phyloP scores from a whole-genome alignment of 2,113 vertebrate species.

The Orientallactaga bullata region DNA sequence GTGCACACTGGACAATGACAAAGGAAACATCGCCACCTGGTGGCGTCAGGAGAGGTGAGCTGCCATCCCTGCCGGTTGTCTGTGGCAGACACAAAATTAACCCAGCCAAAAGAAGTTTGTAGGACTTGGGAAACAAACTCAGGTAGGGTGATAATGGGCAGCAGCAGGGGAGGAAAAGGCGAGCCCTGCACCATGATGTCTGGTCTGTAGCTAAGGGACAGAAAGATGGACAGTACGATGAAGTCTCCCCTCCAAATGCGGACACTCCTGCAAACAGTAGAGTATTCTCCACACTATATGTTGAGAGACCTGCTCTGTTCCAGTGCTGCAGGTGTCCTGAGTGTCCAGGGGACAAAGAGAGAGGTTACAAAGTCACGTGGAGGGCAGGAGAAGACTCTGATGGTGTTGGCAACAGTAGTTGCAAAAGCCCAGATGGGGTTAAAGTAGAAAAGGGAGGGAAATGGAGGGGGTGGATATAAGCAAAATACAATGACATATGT shows the following conservation, averaged over 20 bases:
- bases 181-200: not conserved
- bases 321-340: not conserved
- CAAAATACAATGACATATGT: no score
- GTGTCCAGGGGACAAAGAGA: not conserved
- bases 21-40: slow-evolving; percentile 88
- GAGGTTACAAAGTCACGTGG: not conserved
- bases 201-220: not conserved
- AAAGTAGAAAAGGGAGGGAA: not conserved
- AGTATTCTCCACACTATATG: not conserved
- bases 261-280: not conserved
- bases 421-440: not conserved
- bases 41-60: slow-evolving; percentile 59
- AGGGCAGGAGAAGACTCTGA: not conserved
- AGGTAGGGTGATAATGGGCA: not conserved
- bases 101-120: not conserved
- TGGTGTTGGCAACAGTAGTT: not conserved
- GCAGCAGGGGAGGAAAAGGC: not conserved
- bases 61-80: not conserved
- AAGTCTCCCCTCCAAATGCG: not conserved
- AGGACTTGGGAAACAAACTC: not conserved
- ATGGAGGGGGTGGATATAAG: not conserved
- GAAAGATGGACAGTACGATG: not conserved
- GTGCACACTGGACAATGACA: slow-evolving; percentile 58
- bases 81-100: not conserved
- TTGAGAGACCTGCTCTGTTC: not conserved